Conservation (phyloP, 2,888 invertebrate genomes). For the Chydorus sphaericus region DNA sequence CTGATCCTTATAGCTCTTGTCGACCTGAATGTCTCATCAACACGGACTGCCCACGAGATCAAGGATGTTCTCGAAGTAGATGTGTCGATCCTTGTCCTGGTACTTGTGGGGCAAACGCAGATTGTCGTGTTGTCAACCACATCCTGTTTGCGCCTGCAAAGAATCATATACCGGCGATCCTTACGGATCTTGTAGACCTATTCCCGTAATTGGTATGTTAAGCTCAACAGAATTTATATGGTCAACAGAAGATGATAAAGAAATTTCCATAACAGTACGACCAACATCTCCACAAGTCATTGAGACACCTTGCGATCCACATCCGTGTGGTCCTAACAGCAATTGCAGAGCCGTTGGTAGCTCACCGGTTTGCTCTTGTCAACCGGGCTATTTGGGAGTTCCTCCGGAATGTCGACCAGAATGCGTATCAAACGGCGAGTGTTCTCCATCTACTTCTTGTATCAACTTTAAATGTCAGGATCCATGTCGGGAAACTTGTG, state of each 20-base stretch:
- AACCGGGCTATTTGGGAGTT: slow-evolving; percentile 67
- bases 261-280: background rate
- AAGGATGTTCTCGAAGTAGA: slow-evolving; percentile 51
- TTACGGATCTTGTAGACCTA: slow-evolving; percentile 41
- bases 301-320: background rate
- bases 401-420: slow-evolving; percentile 76
- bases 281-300: slow-evolving; percentile 7
- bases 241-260: background rate
- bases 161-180: slow-evolving; percentile 54
- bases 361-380: slow-evolving; percentile 63
- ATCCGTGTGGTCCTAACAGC: slow-evolving; percentile 9
- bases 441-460: slow-evolving; percentile 34
- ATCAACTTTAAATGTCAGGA: slow-evolving; percentile 50
- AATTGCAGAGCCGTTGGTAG: slow-evolving; percentile 58
- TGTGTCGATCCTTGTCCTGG: slow-evolving; percentile 44
- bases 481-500: slow-evolving; percentile 53
- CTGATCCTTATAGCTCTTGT: slow-evolving; percentile 47
- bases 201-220: slow-evolving; percentile 4
- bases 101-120: slow-evolving; percentile 40
- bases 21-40: slow-evolving; percentile 58
- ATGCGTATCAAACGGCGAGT: slow-evolving; percentile 42
- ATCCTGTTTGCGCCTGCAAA: slow-evolving; percentile 53
- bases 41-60: slow-evolving; percentile 51
- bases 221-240: background rate
- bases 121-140: slow-evolving; percentile 59